Percentiles rank a stretch among this genome's conserved stretches.
phyloP scores from a whole-genome alignment of 2,113 vertebrate genomes.

The Rhabdornis inornatus region DNA sequence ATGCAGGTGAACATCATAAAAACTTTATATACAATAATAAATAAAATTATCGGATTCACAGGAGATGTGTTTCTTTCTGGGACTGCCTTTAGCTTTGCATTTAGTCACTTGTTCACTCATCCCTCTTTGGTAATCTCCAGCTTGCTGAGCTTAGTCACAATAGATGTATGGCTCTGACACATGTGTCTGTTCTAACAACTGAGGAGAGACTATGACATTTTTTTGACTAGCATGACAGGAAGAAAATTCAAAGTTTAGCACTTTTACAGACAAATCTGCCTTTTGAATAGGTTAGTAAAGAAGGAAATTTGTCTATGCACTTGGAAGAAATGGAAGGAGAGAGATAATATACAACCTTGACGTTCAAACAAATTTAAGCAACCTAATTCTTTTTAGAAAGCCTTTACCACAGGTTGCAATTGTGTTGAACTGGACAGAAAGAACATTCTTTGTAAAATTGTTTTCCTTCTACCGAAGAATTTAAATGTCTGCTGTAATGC shows the following conservation, averaged over 20 bases:
- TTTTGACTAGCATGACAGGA: neutral
- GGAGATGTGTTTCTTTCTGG: neutral
- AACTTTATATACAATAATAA: neutral
- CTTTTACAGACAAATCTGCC: neutral
- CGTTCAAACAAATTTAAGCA: neutral
- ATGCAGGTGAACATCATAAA: neutral
- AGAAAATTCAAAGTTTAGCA: neutral
- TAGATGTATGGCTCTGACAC: neutral
- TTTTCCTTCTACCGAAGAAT: neutral
- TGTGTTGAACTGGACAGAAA: conserved; percentile 17
- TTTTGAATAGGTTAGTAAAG: neutral
- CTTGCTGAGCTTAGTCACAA: neutral
- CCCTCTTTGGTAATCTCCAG: neutral
- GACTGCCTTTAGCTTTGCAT: neutral
- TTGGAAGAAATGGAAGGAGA: neutral
- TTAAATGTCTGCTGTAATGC: neutral
- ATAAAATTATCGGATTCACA: neutral
- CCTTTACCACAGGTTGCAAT: neutral
- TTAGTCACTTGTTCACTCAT: neutral
- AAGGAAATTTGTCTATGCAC: neutral
- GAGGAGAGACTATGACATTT: neutral
- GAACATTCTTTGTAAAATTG: neutral
- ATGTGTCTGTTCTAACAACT: neutral
- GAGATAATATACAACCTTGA: neutral
- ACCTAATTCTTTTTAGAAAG: neutral